Conservation (phyloP, 2,113 vertebrate genomes). For the Leptodactylus fuscus region DNA sequence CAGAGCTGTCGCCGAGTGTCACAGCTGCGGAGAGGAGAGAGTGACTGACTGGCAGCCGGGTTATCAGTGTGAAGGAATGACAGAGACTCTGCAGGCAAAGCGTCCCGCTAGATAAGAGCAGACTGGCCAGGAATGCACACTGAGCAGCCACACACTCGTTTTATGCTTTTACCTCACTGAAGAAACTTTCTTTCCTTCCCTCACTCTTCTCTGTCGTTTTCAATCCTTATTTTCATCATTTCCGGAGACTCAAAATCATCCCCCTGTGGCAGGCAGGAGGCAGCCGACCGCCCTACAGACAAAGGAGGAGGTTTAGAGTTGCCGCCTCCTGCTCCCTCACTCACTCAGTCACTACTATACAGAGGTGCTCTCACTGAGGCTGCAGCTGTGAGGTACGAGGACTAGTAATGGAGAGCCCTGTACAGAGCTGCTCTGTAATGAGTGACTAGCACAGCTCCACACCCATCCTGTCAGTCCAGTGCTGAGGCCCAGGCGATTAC, state of each 20-base stretch:
- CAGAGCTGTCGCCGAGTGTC: too few species aligned
- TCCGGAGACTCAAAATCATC: conserved; percentile 80
- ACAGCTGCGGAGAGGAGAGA: too few species aligned
- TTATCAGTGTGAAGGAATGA: conserved; percentile 20
- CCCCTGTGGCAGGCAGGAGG: conserved; percentile 64
- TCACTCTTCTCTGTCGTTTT: conserved; percentile 61
- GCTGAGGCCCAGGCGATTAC: not conserved
- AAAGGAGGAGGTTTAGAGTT: conserved; percentile 61
- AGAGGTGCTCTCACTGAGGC: conserved; percentile 21
- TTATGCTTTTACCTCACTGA: conserved; percentile 25
- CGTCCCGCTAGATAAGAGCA: not conserved
- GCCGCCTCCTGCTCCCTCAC: not conserved
- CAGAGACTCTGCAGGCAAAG: not conserved
- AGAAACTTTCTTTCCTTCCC: conserved; percentile 44
- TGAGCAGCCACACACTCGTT: not conserved
- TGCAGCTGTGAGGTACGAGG: not conserved
- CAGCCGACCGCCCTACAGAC: conserved; percentile 58
- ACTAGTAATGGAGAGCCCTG: not conserved
- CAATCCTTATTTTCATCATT: conserved; percentile 79
- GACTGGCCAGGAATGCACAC: too few species aligned
- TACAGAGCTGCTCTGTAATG: not conserved
- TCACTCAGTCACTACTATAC: conserved; percentile 52
- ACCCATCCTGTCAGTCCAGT: conserved; percentile 24
- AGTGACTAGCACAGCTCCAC: not conserved
- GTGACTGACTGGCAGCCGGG: not conserved